phyloP scores from a whole-genome alignment of 2,113 vertebrate species.

The Mormyrus lacerda region DNA sequence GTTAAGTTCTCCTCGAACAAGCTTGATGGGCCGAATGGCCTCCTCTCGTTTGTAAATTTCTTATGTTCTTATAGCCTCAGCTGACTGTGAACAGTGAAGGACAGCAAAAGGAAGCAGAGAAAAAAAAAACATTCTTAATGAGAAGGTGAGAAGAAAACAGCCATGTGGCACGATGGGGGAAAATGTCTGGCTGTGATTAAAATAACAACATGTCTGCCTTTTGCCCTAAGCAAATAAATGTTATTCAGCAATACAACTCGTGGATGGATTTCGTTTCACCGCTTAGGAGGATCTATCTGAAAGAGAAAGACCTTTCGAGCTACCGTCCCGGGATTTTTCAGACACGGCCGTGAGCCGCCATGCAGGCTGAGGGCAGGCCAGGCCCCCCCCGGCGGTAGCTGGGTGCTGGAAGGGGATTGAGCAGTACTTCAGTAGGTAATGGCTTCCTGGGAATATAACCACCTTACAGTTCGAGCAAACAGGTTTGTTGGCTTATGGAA shows the following conservation, averaged over 20 bases:
- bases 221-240: neutral
- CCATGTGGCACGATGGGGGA: neutral
- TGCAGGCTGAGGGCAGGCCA: neutral
- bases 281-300: neutral
- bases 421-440: constrained; percentile 1
- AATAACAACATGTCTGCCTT: neutral
- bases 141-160: neutral
- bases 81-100: neutral
- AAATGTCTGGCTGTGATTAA: neutral
- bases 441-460: neutral
- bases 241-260: neutral
- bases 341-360: no score
- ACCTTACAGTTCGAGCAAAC: neutral
- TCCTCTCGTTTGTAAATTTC: no score
- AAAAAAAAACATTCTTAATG: neutral
- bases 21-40: no score
- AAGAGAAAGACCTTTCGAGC: neutral
- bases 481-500: neutral
- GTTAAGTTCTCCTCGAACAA: no score
- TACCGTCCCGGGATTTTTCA: neutral
- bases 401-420: neutral
- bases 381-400: no score
- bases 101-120: neutral
- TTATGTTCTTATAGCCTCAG: no score
- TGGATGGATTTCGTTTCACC: neutral